phyloP scores from a whole-genome alignment of 2,113 vertebrate genomes.

The Spermophilus dauricus region DNA sequence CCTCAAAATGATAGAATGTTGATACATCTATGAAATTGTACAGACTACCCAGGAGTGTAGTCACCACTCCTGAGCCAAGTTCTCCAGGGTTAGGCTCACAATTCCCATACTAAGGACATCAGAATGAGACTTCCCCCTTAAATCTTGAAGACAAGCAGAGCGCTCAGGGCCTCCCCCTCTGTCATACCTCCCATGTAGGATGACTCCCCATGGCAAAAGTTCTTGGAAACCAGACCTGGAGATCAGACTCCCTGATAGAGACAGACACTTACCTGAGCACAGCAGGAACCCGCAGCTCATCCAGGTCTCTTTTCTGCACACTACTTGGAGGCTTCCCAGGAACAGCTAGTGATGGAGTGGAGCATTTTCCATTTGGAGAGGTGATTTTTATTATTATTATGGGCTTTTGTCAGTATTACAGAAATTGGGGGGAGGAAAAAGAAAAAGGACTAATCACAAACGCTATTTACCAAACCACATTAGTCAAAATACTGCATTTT shows the following conservation, averaged over 20 bases:
- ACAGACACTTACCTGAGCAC: background rate
- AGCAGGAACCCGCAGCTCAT: fast-evolving
- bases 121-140: background rate
- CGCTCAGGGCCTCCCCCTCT: fast-evolving
- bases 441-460: slow-evolving; percentile 80
- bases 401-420: slow-evolving; percentile 81
- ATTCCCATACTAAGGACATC: background rate
- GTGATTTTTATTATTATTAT: slow-evolving; percentile 80
- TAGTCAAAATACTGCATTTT: slow-evolving; percentile 92
- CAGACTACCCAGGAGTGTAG: background rate
- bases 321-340: slow-evolving; percentile 46
- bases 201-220: background rate
- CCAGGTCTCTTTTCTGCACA: background rate
- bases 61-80: background rate
- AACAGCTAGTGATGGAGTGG: slow-evolving; percentile 38
- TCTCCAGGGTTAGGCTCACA: background rate
- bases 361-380: slow-evolving; percentile 56
- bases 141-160: background rate
- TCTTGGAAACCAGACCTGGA: background rate
- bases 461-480: slow-evolving; percentile 91
- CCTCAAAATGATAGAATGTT: slow-evolving; percentile 60
- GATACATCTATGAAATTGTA: background rate
- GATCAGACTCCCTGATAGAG: background rate
- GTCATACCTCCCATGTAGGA: background rate
- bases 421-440: slow-evolving; percentile 77